Percentiles rank a stretch among this genome's conserved stretches.
Conservation (phyloP, 1,140 invertebrate species). For the Hermetia illucens region DNA sequence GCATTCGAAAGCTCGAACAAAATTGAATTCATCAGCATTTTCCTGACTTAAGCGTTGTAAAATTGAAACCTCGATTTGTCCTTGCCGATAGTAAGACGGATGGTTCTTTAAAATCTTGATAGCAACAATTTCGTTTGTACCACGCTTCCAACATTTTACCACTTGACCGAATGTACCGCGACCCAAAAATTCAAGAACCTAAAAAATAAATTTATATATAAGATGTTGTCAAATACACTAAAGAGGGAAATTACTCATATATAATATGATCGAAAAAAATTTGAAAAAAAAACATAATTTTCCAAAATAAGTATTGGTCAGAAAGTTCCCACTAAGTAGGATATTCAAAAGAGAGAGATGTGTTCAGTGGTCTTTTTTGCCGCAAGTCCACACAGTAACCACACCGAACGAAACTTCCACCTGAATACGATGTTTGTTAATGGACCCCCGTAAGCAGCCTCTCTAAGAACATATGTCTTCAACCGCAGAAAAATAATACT, state of each 20-base stretch:
- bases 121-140: slow-evolving; percentile 98
- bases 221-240: slow-evolving; percentile 2
- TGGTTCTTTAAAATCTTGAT: slow-evolving; percentile 99
- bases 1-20: slow-evolving; percentile 98
- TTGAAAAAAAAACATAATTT: not conserved
- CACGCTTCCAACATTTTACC: slow-evolving; percentile 99
- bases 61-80: slow-evolving; percentile 98
- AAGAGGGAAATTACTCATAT: not conserved
- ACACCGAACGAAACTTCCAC: no score
- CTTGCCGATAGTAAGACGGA: slow-evolving; percentile 97
- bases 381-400: no score
- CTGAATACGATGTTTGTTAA: no score
- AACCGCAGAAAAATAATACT: no score
- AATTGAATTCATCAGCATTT: slow-evolving; percentile 99
- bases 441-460: no score
- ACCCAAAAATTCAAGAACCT: slow-evolving; percentile 94
- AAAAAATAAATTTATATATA: slow-evolving; percentile 8
- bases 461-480: no score
- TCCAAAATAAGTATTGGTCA: no score
- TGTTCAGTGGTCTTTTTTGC: no score
- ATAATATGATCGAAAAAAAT: not conserved
- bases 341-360: no score
- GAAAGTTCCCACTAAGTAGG: no score
- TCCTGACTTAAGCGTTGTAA: slow-evolving; percentile 94
- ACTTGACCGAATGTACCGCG: slow-evolving; percentile 99